These are phyloP conservation scores for Sciurus niger DNA, from an alignment of 2,113 vertebrate species.

Conservation along the genomic window DNA sequence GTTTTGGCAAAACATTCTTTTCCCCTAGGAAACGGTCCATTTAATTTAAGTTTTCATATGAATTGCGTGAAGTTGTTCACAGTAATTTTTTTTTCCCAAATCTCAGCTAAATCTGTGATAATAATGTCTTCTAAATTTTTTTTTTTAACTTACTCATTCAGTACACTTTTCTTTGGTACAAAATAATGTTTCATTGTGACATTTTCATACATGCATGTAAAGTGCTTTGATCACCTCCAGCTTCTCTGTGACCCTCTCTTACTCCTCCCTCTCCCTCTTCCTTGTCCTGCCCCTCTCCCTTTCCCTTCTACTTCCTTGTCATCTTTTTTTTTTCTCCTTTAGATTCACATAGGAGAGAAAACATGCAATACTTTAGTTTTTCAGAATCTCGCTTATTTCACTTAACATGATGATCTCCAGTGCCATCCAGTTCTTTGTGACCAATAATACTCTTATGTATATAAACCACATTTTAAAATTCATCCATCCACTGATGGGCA, in stretches of 20 bases:
- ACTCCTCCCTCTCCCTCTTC: neutral
- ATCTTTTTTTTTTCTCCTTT: neutral
- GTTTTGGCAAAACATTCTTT: conserved; percentile 68
- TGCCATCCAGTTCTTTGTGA: neutral
- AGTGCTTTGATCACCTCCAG: neutral
- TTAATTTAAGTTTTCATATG: conserved; percentile 67
- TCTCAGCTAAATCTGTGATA: conserved; percentile 11
- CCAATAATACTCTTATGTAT: neutral
- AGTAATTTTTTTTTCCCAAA: conserved; percentile 4
- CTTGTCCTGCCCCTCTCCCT: neutral
- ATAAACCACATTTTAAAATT: neutral
- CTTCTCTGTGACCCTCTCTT: neutral
- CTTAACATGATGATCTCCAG: neutral
- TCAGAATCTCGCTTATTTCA: neutral
- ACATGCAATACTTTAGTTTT: neutral
- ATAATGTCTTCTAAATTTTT: neutral
- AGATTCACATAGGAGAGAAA: neutral
- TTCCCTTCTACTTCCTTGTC: neutral
- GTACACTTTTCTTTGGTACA: neutral
- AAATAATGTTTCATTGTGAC: neutral
- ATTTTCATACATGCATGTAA: neutral
- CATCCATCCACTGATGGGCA: neutral
- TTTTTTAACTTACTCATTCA: neutral
- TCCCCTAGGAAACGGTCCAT: conserved; percentile 54
- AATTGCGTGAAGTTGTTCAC: conserved; percentile 42